Evolutionary conservation across 2,888 invertebrate species (phyloP), one percentile per base, ranked within the genome.

Genomic region (Shargacucullia verbasci): DNA sequence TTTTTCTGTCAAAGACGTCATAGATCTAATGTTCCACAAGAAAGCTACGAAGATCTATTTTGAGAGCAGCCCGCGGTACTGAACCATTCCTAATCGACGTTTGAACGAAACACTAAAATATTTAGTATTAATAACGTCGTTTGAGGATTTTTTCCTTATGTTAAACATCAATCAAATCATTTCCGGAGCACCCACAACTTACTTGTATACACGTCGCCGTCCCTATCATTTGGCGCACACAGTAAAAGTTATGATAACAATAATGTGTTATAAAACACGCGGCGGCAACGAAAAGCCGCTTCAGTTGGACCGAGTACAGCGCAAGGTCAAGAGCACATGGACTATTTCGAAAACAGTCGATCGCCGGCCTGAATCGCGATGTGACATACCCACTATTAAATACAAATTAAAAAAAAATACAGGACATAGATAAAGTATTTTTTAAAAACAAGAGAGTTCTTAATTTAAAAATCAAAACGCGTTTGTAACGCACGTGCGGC

Each of bases 221-320:
- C 58, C 68, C 65, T 65, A 61, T 64, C 68, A 59, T 57, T 62
- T 55, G 66, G 67, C 63, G 73, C 75, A 74, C 81, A 73, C 87
- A 78, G 88, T 87, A 90, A 92, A 90, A 91, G 90, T 90, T 89
- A 89, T 88, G 86, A 91, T 90, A 90, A 91, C 91, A 91, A 88
- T 87, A 84, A 84, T 84, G 85, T 88, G 85, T 91, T 92, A 93
- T 93, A 94, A 94, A 93, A 92, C 88, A 84, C 80, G 81, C 83
- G 73, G 86, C 80, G 81, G 80, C 81, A 78, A 85, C 89, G 84
- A 87, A 90, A 90, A 88, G 84, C 84, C 80, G 85, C 87, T 89
- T 91, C 92, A 93, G 93, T 94, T 76, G 83, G 82, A 80, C 77
- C 76, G 85, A 83, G 87, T 83, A 74, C 80, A 78, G 83, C 83